Conservation (phyloP, 2,113 vertebrate species). For the Cairina moschata region DNA sequence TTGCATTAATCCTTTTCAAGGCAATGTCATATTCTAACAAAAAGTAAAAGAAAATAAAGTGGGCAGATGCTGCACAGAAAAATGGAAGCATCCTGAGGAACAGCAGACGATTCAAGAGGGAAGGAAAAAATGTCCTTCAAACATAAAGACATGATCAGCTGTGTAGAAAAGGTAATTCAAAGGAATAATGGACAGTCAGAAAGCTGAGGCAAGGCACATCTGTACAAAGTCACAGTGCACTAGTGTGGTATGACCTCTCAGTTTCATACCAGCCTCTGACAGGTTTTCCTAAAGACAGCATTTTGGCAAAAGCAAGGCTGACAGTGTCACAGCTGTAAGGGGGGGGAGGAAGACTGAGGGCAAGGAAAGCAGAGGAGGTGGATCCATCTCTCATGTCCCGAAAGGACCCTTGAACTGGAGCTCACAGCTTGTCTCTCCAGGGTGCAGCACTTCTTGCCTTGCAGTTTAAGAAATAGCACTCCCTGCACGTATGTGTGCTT, state of each 20-base stretch:
- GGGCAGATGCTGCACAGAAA: background rate
- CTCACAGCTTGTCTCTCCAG: background rate
- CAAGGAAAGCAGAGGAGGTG: background rate
- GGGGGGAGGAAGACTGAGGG: no score
- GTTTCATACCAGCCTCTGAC: background rate
- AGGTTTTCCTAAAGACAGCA: background rate
- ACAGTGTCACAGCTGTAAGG: rapidly evolving
- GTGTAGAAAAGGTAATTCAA: conserved; percentile 45
- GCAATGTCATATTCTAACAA: conserved; percentile 3
- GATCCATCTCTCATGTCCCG: background rate
- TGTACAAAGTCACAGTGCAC: background rate
- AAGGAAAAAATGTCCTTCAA: background rate
- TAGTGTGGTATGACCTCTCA: background rate
- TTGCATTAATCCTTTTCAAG: conserved; percentile 39
- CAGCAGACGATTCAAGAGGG: background rate
- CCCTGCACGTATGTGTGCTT: background rate
- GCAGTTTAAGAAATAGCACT: background rate
- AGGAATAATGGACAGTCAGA: conserved; percentile 32
- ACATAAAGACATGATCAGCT: conserved; percentile 26
- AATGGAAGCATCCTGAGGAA: background rate
- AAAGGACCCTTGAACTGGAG: background rate
- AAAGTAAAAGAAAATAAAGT: conserved; percentile 22
- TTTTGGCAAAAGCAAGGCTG: background rate
- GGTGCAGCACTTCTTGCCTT: background rate
- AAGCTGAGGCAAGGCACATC: conserved; percentile 7